phyloP scores from a whole-genome alignment of 1,140 invertebrate species.

The Prorops nasuta region DNA sequence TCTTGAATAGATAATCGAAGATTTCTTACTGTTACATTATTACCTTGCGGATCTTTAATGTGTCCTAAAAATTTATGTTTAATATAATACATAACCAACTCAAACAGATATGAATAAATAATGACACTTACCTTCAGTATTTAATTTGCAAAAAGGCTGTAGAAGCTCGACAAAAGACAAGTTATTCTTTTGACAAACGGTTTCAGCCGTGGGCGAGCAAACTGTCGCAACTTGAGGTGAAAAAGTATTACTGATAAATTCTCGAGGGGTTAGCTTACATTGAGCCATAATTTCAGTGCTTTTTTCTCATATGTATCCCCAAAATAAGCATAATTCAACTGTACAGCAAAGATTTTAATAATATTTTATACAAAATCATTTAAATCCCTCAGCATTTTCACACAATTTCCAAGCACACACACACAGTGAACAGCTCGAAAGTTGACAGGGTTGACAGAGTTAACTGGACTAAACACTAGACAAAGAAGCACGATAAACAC shows the following conservation, averaged over 20 bases:
- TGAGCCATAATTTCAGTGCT: constrained; percentile 59
- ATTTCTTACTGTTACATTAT: constrained; percentile 70
- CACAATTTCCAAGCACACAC: too few relatives aligned
- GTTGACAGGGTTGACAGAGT: too few relatives aligned
- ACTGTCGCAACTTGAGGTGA: constrained; percentile 85
- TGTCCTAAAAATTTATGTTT: constrained; percentile 62
- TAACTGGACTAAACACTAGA: too few relatives aligned
- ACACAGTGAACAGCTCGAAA: too few relatives aligned
- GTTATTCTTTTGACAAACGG: constrained; percentile 86
- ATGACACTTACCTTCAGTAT: constrained; percentile 67
- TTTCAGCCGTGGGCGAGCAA: constrained; percentile 77
- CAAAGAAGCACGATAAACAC: too few relatives aligned
- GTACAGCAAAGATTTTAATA: too few relatives aligned
- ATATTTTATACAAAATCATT: too few relatives aligned
- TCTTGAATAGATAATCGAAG: constrained; percentile 80
- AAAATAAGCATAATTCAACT: too few relatives aligned
- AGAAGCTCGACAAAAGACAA: constrained; percentile 85
- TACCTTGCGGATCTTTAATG: constrained; percentile 80
- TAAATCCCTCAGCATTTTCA: too few relatives aligned
- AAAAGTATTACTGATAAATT: constrained; percentile 87
- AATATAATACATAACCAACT: constrained; percentile 6
- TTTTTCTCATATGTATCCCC: too few relatives aligned
- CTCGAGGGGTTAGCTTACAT: constrained; percentile 69
- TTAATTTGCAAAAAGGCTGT: constrained; percentile 83
- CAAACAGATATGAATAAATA: constrained; percentile 1